Evolutionary conservation across 2,888 invertebrate species (phyloP).

Genomic region (Morpho deidamia): DNA sequence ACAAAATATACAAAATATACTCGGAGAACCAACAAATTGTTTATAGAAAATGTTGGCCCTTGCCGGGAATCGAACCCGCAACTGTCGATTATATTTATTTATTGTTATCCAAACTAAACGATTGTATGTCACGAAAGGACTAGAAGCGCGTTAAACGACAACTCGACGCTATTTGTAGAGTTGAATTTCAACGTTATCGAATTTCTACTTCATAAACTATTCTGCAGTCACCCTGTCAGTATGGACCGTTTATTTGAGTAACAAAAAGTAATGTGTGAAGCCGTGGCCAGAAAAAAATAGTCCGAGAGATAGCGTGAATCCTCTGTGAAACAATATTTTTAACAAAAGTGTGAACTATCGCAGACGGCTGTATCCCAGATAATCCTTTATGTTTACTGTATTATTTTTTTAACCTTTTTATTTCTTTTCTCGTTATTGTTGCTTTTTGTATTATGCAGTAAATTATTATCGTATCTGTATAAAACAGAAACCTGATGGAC

Average conservation of each 20-base stretch:
- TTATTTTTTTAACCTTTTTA: not conserved
- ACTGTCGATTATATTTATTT: not conserved
- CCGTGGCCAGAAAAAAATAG: conserved; percentile 7
- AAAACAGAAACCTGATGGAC: no score
- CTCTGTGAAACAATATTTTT: conserved; percentile 12
- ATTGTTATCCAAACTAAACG: not conserved
- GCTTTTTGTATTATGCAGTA: not conserved
- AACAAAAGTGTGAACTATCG: conserved; percentile 9
- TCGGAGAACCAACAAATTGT: no score
- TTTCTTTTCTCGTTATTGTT: not conserved
- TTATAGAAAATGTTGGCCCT: no score
- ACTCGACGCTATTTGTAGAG: conserved; percentile 39
- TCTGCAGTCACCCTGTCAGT: conserved; percentile 30
- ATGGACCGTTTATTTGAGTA: conserved; percentile 27
- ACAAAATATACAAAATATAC: no score
- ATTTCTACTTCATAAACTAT: conserved; percentile 53
- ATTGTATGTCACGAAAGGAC: conserved; percentile 2
- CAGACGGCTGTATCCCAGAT: conserved; percentile 1
- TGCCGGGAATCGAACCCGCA: no score
- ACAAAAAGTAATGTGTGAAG: conserved; percentile 27
- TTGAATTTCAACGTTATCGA: conserved; percentile 52
- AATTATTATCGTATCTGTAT: no score
- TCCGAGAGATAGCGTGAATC: not conserved
- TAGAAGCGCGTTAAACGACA: conserved; percentile 30
- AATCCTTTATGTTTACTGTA: not conserved